phyloP scores from a whole-genome alignment of 1,140 invertebrate species.

The Seison nebaliae region DNA sequence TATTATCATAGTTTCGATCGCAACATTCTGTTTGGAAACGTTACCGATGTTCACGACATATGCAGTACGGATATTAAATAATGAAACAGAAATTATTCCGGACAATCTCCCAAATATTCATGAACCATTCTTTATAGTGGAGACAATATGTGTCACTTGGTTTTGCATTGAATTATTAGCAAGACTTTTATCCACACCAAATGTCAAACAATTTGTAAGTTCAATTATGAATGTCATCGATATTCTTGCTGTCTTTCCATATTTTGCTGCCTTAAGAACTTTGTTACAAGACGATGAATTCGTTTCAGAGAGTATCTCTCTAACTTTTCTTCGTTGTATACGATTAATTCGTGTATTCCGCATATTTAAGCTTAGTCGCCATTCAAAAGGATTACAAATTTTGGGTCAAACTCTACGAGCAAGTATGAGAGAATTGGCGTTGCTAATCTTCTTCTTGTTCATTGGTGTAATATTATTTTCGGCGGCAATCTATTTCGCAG shows the following conservation, averaged over 20 bases:
- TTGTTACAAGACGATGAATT: too few species aligned
- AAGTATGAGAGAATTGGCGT: slow-evolving; percentile 14
- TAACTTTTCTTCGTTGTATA: slow-evolving; percentile 13
- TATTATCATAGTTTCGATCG: slow-evolving; percentile 83
- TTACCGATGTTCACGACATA: slow-evolving; percentile 4
- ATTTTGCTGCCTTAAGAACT: too few species aligned
- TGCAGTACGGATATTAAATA: slow-evolving; percentile 1
- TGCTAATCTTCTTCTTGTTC: slow-evolving; percentile 14
- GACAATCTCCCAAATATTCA: neutral
- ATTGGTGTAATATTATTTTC: slow-evolving; percentile 23
- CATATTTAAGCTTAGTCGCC: slow-evolving; percentile 13
- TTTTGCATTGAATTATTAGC: slow-evolving; percentile 94
- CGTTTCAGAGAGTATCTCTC: too few species aligned
- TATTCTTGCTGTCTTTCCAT: slow-evolving; percentile 92
- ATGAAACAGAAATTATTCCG: neutral
- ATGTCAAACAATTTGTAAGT: slow-evolving; percentile 87
- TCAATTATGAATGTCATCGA: slow-evolving; percentile 99
- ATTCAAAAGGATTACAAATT: slow-evolving; percentile 14
- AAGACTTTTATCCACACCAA: slow-evolving; percentile 87
- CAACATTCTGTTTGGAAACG: slow-evolving; percentile 63
- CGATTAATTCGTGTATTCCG: slow-evolving; percentile 13
- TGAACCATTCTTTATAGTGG: slow-evolving; percentile 27
- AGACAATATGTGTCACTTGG: slow-evolving; percentile 35
- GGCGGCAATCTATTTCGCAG: slow-evolving; percentile 24
- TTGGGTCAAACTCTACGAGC: slow-evolving; percentile 14